Evolutionary conservation across 2,113 vertebrate species (phyloP).

Genomic region (Phodopus roborovskii): DNA sequence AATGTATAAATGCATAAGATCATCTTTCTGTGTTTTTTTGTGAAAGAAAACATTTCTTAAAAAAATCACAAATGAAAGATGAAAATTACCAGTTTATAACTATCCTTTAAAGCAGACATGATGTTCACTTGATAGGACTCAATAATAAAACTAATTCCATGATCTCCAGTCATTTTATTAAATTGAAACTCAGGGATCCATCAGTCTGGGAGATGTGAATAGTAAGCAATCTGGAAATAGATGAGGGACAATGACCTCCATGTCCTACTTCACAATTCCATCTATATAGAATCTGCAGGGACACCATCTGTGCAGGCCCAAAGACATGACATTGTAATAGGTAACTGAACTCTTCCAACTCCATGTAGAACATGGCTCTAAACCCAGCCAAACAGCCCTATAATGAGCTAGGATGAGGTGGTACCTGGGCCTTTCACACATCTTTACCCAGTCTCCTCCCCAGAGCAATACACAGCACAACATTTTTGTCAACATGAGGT

Average conservation of each 20-base stretch:
- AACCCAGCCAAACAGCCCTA: background rate
- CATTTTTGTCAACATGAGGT: background rate
- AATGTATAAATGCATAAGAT: background rate
- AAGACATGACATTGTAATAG: background rate
- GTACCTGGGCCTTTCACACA: background rate
- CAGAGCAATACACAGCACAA: background rate
- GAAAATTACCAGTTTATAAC: background rate
- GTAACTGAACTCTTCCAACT: background rate
- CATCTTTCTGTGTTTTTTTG: background rate
- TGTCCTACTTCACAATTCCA: background rate
- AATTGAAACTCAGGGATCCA: background rate
- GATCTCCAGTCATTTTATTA: background rate
- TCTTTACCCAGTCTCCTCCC: background rate
- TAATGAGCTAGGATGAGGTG: background rate
- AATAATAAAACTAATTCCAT: slow-evolving; percentile 20
- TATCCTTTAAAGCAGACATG: background rate
- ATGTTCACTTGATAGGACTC: background rate
- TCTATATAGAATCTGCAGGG: background rate
- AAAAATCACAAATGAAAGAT: background rate
- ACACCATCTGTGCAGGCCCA: background rate
- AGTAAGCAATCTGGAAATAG: background rate
- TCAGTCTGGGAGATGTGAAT: background rate
- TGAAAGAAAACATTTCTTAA: background rate
- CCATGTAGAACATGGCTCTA: background rate
- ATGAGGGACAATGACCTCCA: background rate